phyloP scores from a whole-genome alignment of 53 echinoderm and acorn worm genomes.

The Astropecten irregularis region DNA sequence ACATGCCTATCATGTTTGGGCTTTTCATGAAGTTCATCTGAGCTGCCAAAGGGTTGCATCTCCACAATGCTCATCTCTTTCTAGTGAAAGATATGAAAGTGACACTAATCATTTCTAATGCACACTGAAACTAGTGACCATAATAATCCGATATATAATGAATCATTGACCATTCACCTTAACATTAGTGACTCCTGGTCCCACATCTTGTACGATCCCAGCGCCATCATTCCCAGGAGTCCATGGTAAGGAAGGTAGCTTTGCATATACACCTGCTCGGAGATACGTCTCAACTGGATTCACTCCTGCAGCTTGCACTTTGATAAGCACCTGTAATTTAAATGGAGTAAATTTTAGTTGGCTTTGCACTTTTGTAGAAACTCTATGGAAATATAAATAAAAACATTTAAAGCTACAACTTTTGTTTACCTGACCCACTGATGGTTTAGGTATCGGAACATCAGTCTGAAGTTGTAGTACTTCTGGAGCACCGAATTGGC shows the following conservation, averaged over 20 bases:
- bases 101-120: too few relatives aligned
- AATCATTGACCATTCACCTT: conserved; percentile 66
- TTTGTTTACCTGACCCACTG: conserved; percentile 62
- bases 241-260: conserved; percentile 78
- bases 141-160: too few relatives aligned
- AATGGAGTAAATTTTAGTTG: background rate
- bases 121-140: too few relatives aligned
- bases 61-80: too few relatives aligned
- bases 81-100: too few relatives aligned
- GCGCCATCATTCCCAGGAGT: conserved; percentile 89
- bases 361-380: background rate
- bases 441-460: conserved; percentile 75
- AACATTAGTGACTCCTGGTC: conserved; percentile 67
- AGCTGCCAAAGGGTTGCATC: too few relatives aligned
- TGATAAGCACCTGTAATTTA: conserved; percentile 72
- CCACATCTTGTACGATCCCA: conserved; percentile 82
- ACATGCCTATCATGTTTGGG: too few relatives aligned
- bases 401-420: background rate
- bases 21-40: too few relatives aligned
- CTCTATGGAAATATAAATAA: background rate
- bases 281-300: conserved; percentile 96
- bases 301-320: conserved; percentile 80
- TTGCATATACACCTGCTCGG: conserved; percentile 67
- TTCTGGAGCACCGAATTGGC: conserved; percentile 80
- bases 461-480: conserved; percentile 71